Base-by-base conservation (phyloP, 2,888 invertebrate genomes). In the Netelia melanura region DNA sequence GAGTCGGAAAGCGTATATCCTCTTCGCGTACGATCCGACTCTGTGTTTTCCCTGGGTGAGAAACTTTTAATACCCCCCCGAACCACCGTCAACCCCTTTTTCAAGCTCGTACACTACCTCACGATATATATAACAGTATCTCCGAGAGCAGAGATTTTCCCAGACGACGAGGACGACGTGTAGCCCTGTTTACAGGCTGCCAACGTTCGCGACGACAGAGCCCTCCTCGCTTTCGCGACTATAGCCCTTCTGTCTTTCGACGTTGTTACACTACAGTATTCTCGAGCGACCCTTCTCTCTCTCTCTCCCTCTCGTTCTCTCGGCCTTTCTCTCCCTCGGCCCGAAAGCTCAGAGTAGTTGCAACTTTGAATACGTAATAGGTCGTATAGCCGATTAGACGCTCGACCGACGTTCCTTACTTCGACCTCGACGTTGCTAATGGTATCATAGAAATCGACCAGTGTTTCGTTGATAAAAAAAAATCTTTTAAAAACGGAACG, bases 321-420 rank as follows among this genome's bases (percentile, higher is more conserved):
- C n/a, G 11, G 70, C 79, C 21, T 21, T 9, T 58, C 58, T 87
- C 84, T 85, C 68, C 76, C 25, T 65, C 84, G 72, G 85, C 81
- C 78, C 61, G 23, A 83, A 70, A 58, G 87, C 86, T 70, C 85
- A 84, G 88, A 89, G 89, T 90, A 90, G 89, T 89, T 90, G 88
- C 90, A 89, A 90, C 87, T 90, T 90, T 90, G 89, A 88, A 89
- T 90, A 90, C 89, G 88, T 90, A 90, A 89, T 90, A 89, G 89
- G 88, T 87, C 88, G 87, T 88, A 88, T 87, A 87, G 87, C 71
- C 90, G 88, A 89, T 90, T 88, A 89, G 90, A 88, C 85, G 88
- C 86, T 88, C 88, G 88, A 88, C 87, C 86, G 72, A 78, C 72
- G 61, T 74, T 78, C 62, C 54, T 61, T 30, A 30, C 30, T 30